Base-by-base conservation (phyloP, 2,113 vertebrate species). In the Falco punctatus region DNA sequence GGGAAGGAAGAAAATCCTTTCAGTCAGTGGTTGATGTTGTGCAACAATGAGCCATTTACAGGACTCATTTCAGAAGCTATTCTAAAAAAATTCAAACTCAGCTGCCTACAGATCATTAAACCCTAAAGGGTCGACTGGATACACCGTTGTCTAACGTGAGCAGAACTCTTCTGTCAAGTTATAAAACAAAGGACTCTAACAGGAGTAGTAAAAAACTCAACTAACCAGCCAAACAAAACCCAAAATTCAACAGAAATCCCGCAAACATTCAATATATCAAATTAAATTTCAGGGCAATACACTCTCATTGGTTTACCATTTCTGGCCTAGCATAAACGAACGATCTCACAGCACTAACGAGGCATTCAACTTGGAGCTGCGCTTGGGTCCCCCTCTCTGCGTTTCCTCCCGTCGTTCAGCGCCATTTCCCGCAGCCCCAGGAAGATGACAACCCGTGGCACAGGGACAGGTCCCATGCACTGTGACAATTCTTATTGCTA, bases 281-380 rank as follows among this genome's bases (percentile, higher is more conserved):
- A 83, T 79, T 28, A 71, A 93, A 92, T 42, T 9, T 20, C 81
- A 91, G 93, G 93, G 95, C 88, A 94, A 97, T 96, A 92, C 97
- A 49, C 85, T 81, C 57, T 98, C 98, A 98, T 98, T 98, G 98
- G 98, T 98, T 98, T 44, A 96, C 97, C 98, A 98, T 97, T 97
- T 96, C 97, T 98, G 98, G 98, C 97, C 98, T 98, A 98, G 98
- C 94, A 11, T 81, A 89, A 90, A 92, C 49, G 86, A 72, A 66
- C 46, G 28, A 21, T 35, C 75, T 96, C 95, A 90, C 96, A 96
- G 88, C 12, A 33, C 72, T 20, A 27, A 35, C 2, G 48, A 55
- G 42, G 35, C 65, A 11, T 51, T 21, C 51, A n/a, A 7, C 52
- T 3, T 0, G 3, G 46, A 51, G 88, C 64, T 73, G 79, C 49